Conservation (phyloP, 2,888 invertebrate genomes). For the Tanytarsus gracilentus region DNA sequence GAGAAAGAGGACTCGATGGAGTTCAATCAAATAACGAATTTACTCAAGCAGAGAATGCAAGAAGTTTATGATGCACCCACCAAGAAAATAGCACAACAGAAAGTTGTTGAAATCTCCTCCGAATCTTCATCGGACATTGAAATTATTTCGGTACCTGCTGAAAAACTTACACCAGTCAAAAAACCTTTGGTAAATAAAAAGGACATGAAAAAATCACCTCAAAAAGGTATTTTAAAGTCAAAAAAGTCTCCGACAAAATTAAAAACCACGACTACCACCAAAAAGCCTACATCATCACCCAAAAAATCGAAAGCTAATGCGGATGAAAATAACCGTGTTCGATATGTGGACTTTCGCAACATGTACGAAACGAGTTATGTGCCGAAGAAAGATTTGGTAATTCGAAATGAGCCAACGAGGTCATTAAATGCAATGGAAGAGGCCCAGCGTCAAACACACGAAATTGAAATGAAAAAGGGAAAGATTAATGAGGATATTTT, state of each 20-base stretch:
- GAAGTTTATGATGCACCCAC: background rate
- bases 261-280: background rate
- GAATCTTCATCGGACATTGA: background rate
- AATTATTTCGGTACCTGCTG: background rate
- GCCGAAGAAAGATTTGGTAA: background rate
- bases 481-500: constrained; percentile 4
- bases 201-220: no score
- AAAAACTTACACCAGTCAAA: background rate
- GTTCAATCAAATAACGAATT: constrained; percentile 23
- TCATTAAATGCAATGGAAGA: constrained; percentile 1
- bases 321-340: background rate
- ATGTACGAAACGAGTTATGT: constrained; percentile 1
- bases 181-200: background rate
- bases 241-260: background rate
- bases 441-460: background rate
- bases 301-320: background rate
- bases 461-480: background rate
- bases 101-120: background rate
- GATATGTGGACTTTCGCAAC: constrained; percentile 23
- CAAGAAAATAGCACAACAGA: background rate
- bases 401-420: background rate
- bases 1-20: background rate
- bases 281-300: background rate
- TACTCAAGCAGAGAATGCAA: background rate
- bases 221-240: constrained; percentile 13